Percentiles rank a stretch among this genome's conserved stretches.
Conservation (phyloP, 2,113 vertebrate genomes). For the Zapus hudsonius region DNA sequence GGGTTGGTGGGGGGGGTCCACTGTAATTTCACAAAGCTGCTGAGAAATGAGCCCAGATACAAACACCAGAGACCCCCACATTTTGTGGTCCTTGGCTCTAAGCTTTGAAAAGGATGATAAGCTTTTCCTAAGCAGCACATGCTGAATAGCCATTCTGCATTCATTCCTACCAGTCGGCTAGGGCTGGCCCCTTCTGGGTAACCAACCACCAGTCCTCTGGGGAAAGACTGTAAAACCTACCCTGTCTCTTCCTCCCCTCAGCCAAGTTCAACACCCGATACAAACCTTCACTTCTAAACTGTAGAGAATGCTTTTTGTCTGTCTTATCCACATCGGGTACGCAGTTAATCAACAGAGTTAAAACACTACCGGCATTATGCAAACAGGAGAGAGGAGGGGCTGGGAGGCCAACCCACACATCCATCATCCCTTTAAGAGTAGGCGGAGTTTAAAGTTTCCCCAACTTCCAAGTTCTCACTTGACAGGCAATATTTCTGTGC, state of each 20-base stretch:
- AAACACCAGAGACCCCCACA: not conserved
- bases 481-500: constrained; percentile 82
- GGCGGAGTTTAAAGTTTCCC: constrained; percentile 76
- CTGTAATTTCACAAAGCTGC: not conserved
- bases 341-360: constrained; percentile 41
- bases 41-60: constrained; percentile 13
- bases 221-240: not conserved
- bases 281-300: constrained; percentile 38
- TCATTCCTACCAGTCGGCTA: constrained; percentile 63
- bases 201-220: constrained; percentile 33
- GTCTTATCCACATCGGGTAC: not conserved
- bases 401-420: constrained; percentile 66
- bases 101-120: not conserved
- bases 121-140: not conserved
- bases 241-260: constrained; percentile 26
- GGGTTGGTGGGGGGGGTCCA: not conserved
- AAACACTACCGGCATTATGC: constrained; percentile 52
- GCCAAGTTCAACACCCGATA: not conserved
- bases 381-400: constrained; percentile 55
- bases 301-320: not conserved
- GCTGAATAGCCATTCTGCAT: constrained; percentile 46
- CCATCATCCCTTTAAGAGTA: constrained; percentile 73
- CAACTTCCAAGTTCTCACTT: constrained; percentile 78
- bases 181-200: constrained; percentile 27
- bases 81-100: not conserved